Percentiles rank a stretch among this genome's conserved stretches.
phyloP scores from a whole-genome alignment of 1,140 invertebrate species.

The Drosophila carrolli region DNA sequence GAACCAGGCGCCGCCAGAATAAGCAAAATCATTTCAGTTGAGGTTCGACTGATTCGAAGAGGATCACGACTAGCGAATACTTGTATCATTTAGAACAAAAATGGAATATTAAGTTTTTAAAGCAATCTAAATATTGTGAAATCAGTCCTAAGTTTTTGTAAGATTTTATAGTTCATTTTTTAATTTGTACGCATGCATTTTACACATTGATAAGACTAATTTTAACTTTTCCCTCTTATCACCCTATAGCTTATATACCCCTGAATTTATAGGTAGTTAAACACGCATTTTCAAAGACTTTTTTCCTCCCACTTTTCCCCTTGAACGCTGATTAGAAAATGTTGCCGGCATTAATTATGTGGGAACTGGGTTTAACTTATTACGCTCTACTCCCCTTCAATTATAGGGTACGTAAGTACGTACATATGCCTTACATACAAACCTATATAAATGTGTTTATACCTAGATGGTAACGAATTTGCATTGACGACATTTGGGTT shows the following conservation, averaged over 20 bases:
- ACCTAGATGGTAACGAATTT: slow-evolving; percentile 32
- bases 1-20: slow-evolving; percentile 46
- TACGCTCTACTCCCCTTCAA: slow-evolving; percentile 14
- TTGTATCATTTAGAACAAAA: not conserved
- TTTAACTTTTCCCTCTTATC: not conserved
- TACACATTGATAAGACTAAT: too few relatives aligned
- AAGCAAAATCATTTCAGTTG: slow-evolving; percentile 29
- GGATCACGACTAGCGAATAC: slow-evolving; percentile 14
- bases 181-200: too few relatives aligned
- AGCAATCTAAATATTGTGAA: too few relatives aligned
- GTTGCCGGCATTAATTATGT: slow-evolving; percentile 48
- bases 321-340: slow-evolving; percentile 28
- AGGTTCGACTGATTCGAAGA: slow-evolving; percentile 3
- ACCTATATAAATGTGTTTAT: slow-evolving; percentile 9
- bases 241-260: not conserved
- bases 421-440: not conserved
- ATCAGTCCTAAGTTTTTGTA: too few relatives aligned
- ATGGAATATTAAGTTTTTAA: not conserved
- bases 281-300: slow-evolving; percentile 5
- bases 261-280: not conserved
- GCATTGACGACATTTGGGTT: slow-evolving; percentile 61
- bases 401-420: slow-evolving; percentile 18
- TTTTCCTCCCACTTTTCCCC: not conserved
- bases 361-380: slow-evolving; percentile 20
- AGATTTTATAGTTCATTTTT: too few relatives aligned